Percentiles rank a stretch among this genome's conserved stretches.
Conservation (phyloP, 1,140 invertebrate genomes). For the Cydia strobilella region DNA sequence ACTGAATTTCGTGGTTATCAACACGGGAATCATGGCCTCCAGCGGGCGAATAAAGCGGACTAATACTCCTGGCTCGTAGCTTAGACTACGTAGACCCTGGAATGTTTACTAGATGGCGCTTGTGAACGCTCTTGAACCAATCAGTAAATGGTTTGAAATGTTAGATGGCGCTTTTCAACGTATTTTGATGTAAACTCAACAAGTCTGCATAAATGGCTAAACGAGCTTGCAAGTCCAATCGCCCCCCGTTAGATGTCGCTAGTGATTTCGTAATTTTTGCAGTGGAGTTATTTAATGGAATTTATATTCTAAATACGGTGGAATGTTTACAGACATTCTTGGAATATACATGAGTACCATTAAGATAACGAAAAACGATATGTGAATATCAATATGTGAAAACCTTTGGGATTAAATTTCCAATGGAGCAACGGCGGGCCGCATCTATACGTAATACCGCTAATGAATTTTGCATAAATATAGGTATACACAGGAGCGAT, state of each 20-base stretch:
- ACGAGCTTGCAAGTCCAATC: constrained; percentile 16
- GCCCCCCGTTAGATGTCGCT: constrained; percentile 41
- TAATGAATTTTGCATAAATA: constrained; percentile 19
- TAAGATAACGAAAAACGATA: not conserved
- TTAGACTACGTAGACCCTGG: not conserved
- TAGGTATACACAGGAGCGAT: constrained; percentile 10
- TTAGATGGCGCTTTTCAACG: constrained; percentile 41
- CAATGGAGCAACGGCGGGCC: not conserved
- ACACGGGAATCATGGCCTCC: not conserved
- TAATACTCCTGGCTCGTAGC: not conserved
- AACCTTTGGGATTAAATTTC: constrained; percentile 4
- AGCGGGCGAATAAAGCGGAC: not conserved
- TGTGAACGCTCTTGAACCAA: not conserved
- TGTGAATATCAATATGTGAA: constrained; percentile 8
- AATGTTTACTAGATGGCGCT: constrained; percentile 11
- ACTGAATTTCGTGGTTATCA: not conserved
- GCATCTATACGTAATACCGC: constrained; percentile 1
- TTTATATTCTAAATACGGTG: not conserved
- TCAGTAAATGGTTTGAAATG: not conserved
- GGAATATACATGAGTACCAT: not conserved
- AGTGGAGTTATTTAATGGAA: not conserved
- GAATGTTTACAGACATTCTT: not conserved
- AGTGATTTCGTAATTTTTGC: not conserved
- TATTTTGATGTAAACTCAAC: not conserved
- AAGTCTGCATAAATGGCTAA: not conserved